A percentile compares a stretch with the other conserved stretches of the same genome.
phyloP scores from a whole-genome alignment of 2,888 invertebrate species.

The Catocala nupta region DNA sequence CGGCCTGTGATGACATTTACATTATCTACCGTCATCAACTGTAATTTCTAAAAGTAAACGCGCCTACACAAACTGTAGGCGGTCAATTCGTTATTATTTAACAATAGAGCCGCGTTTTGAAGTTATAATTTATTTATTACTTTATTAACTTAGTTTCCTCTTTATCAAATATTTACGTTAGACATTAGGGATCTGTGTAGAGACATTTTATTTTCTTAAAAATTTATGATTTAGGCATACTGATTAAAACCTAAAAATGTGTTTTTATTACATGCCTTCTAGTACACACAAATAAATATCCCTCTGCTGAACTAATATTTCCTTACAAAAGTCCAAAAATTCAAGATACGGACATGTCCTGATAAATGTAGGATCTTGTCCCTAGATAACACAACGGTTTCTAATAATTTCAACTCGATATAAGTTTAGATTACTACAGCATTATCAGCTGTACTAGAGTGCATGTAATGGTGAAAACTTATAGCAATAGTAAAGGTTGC shows the following conservation, averaged over 20 bases:
- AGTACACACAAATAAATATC: too few relatives aligned
- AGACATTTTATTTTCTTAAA: neutral
- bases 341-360: too few relatives aligned
- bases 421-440: neutral
- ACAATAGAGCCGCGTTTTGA: constrained; percentile 21
- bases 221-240: neutral
- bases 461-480: constrained; percentile 56
- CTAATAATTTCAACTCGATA: too few relatives aligned
- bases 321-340: too few relatives aligned
- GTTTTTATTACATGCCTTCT: neutral
- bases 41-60: constrained; percentile 27
- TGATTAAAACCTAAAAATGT: too few relatives aligned
- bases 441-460: constrained; percentile 22
- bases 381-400: too few relatives aligned
- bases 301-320: too few relatives aligned
- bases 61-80: constrained; percentile 28
- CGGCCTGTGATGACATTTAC: constrained; percentile 37
- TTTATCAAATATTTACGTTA: neutral
- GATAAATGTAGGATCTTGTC: too few relatives aligned
- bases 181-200: neutral
- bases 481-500: constrained; percentile 55
- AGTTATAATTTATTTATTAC: constrained; percentile 6
- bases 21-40: constrained; percentile 28
- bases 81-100: constrained; percentile 24
- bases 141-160: constrained; percentile 9